These are phyloP conservation scores for Aromia moschata DNA, from an alignment of 2,888 invertebrate genomes.

Conservation along the genomic window DNA sequence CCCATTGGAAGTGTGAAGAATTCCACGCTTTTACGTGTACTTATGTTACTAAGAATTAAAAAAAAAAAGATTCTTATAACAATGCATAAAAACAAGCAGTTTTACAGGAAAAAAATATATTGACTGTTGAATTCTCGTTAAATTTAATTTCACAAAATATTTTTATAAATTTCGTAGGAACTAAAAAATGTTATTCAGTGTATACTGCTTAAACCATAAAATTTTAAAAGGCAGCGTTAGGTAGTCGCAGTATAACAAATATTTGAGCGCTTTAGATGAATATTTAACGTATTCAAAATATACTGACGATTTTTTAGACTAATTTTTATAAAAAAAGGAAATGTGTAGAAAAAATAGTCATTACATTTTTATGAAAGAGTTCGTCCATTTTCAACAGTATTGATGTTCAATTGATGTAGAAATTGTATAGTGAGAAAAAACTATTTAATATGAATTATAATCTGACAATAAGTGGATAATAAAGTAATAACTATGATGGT, in stretches of 20 bases:
- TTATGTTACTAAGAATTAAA: too few relatives aligned
- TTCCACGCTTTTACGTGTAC: too few relatives aligned
- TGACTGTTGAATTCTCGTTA: too few relatives aligned
- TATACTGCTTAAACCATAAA: not conserved
- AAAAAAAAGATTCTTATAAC: too few relatives aligned
- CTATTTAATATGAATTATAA: slow-evolving; percentile 43
- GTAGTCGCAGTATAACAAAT: slow-evolving; percentile 1
- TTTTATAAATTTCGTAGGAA: slow-evolving; percentile 2
- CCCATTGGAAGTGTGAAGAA: too few relatives aligned
- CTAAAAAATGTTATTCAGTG: not conserved
- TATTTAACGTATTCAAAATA: slow-evolving; percentile 5
- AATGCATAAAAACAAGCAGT: too few relatives aligned
- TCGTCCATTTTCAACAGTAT: slow-evolving; percentile 33
- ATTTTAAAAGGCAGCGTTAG: slow-evolving; percentile 1
- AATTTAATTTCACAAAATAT: too few relatives aligned
- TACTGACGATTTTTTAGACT: slow-evolving; percentile 10
- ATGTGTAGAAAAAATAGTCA: slow-evolving; percentile 10
- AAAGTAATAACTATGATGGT: slow-evolving; percentile 21
- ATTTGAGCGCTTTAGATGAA: not conserved
- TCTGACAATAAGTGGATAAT: slow-evolving; percentile 44
- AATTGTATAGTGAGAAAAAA: slow-evolving; percentile 43
- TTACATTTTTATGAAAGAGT: slow-evolving; percentile 6
- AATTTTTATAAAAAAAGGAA: not conserved
- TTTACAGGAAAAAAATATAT: too few relatives aligned
- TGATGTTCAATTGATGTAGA: slow-evolving; percentile 36